Conservation (phyloP, 2,113 vertebrate species). For the Patagioenas fasciata region DNA sequence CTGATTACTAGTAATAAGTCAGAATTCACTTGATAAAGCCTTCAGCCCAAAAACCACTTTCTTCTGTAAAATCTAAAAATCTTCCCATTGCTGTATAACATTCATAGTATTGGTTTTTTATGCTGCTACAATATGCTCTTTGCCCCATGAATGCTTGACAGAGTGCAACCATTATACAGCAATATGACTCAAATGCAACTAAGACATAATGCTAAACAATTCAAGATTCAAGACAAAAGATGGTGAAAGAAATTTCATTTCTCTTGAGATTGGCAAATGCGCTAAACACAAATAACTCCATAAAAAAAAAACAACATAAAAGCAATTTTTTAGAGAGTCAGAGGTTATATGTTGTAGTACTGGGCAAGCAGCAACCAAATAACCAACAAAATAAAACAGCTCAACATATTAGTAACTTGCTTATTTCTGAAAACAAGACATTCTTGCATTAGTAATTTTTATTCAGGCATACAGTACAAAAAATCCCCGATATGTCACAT, state of each 20-base stretch:
- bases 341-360: not conserved
- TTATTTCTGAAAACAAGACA: not conserved
- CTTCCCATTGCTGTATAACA: not conserved
- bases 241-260: slow-evolving; percentile 35
- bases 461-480: not conserved
- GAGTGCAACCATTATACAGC: not conserved
- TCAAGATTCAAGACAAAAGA: not conserved
- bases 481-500: not conserved
- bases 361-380: not conserved
- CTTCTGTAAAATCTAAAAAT: not conserved
- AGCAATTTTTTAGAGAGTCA: slow-evolving; percentile 19
- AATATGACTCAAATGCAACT: not conserved
- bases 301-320: slow-evolving; percentile 8
- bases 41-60: not conserved
- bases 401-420: not conserved
- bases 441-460: not conserved
- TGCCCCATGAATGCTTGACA: not conserved
- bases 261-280: slow-evolving; percentile 2
- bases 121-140: not conserved
- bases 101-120: not conserved
- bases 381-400: not conserved
- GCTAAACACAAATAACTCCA: slow-evolving; percentile 9
- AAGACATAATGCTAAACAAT: not conserved
- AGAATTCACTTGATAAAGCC: not conserved
- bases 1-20: not conserved